Evolutionary conservation across 2,888 invertebrate species (phyloP).

Genomic region (Watsonalla cultraria): DNA sequence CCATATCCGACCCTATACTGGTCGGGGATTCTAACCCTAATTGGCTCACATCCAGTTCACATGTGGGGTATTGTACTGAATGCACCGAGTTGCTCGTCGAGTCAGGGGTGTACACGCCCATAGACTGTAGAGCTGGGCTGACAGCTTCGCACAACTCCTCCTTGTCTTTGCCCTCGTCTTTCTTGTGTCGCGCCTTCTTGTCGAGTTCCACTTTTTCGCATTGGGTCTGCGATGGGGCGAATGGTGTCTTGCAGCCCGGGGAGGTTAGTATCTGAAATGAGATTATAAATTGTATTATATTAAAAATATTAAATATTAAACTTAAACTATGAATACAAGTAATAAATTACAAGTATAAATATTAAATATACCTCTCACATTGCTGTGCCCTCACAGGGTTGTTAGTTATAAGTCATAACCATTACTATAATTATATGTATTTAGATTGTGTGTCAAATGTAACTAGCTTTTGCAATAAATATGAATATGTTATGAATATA

Average conservation of each 20-base stretch:
- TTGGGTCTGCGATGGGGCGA: slow-evolving; percentile 11
- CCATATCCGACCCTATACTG: slow-evolving; percentile 91
- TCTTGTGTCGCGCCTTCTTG: slow-evolving; percentile 61
- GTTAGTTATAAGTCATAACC: no score
- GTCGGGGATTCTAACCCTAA: slow-evolving; percentile 93
- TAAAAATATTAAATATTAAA: no score
- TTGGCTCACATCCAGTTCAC: slow-evolving; percentile 90
- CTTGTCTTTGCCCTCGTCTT: slow-evolving; percentile 70
- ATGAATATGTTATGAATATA: no score
- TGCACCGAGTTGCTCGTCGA: slow-evolving; percentile 90
- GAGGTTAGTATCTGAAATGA: slow-evolving; percentile 34
- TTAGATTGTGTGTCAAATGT: no score
- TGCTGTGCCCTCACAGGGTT: no score
- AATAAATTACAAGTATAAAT: no score
- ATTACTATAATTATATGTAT: no score
- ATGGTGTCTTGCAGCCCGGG: slow-evolving; percentile 56
- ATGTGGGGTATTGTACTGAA: slow-evolving; percentile 87
- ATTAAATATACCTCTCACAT: no score
- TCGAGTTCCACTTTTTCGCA: slow-evolving; percentile 61
- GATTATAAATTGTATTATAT: no score
- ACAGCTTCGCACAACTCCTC: slow-evolving; percentile 69
- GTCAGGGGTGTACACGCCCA: slow-evolving; percentile 92
- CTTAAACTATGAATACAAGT: no score
- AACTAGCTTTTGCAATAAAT: no score
- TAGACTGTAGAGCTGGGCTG: slow-evolving; percentile 83